A percentile compares a stretch with the other conserved stretches of the same genome.
These are phyloP conservation scores for Rhorus exstirpatorius DNA, from an alignment of 2,888 invertebrate species.

Conservation along the genomic window DNA sequence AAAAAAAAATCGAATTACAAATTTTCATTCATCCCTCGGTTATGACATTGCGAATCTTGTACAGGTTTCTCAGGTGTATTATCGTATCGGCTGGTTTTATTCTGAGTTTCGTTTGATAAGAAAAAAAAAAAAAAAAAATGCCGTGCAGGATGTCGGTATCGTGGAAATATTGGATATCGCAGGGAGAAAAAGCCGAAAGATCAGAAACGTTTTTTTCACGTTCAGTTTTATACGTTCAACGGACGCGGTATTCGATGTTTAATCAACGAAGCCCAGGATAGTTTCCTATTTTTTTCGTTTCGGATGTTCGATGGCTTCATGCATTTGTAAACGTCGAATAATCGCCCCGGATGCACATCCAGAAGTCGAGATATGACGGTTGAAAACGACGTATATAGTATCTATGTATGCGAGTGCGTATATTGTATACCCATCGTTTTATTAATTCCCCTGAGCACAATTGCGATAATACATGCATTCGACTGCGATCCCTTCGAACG, in stretches of 20 bases:
- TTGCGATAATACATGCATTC: slow-evolving; percentile 48
- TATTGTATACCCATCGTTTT: slow-evolving; percentile 33
- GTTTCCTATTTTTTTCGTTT: slow-evolving; percentile 41
- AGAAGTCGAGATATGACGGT: slow-evolving; percentile 15
- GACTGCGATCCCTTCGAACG: slow-evolving; percentile 15
- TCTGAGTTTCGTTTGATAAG: no score
- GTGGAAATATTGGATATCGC: slow-evolving; percentile 6
- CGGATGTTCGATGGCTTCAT: slow-evolving; percentile 54
- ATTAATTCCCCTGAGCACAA: slow-evolving; percentile 41
- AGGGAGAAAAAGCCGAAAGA: neutral
- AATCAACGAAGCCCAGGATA: slow-evolving; percentile 70
- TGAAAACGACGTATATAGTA: neutral
- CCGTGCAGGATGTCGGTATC: neutral
- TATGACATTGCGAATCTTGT: no score
- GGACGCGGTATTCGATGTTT: slow-evolving; percentile 74
- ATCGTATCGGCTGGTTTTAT: no score
- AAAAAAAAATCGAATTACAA: slow-evolving; percentile 52
- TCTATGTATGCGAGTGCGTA: neutral
- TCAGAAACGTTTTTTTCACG: neutral
- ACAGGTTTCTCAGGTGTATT: no score
- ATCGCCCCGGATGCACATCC: slow-evolving; percentile 32
- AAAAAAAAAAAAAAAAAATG: neutral
- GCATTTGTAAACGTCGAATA: slow-evolving; percentile 56
- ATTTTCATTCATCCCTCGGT: neutral
- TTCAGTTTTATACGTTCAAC: slow-evolving; percentile 34